phyloP scores from a whole-genome alignment of 2,113 vertebrate genomes.

The Myiagra hebetior region DNA sequence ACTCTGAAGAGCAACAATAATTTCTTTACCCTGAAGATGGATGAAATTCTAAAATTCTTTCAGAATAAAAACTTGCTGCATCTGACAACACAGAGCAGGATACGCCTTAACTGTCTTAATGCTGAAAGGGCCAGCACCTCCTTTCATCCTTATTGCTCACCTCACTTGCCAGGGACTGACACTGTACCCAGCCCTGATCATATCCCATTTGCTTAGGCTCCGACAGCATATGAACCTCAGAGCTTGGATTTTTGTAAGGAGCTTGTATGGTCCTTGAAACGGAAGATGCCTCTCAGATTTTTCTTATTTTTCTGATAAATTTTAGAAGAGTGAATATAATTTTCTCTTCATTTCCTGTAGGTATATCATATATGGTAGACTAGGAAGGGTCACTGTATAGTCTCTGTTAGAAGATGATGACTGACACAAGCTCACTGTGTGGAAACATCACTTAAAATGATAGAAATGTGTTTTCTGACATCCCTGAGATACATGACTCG shows the following conservation, averaged over 20 bases:
- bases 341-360: not conserved
- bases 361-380: not conserved
- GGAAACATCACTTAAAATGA: not conserved
- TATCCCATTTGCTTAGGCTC: not conserved
- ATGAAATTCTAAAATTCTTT: not conserved
- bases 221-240: not conserved
- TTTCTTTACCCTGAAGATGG: not conserved
- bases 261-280: not conserved
- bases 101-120: rapidly evolving
- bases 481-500: not conserved
- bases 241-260: not conserved
- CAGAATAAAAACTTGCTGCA: not conserved
- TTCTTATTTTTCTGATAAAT: not conserved
- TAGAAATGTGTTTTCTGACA: not conserved
- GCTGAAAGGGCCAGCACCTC: not conserved
- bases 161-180: not conserved
- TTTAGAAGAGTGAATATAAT: not conserved
- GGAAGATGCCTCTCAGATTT: not conserved
- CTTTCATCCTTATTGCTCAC: not conserved
- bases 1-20: not conserved
- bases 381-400: not conserved
- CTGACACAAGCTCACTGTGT: not conserved
- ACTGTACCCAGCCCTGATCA: not conserved
- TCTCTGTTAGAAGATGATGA: not conserved
- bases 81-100: not conserved